phyloP scores from a whole-genome alignment of 1,140 invertebrate species.

The Leguminivora glycinivorella region DNA sequence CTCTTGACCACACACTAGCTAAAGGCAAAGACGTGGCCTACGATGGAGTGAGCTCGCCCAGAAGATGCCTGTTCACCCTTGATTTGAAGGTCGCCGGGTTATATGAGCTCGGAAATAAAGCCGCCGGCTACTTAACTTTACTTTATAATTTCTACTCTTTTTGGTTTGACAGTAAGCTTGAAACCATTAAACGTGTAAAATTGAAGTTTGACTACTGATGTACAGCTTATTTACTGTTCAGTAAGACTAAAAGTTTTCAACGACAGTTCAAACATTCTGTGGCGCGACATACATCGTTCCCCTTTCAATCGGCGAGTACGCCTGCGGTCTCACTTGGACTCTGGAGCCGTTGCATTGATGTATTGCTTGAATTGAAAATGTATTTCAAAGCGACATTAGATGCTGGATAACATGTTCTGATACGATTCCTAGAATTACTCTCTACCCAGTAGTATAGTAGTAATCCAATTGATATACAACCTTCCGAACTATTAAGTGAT shows the following conservation, averaged over 20 bases:
- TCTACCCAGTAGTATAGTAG: no score
- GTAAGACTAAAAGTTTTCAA: constrained; percentile 71
- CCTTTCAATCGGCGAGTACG: constrained; percentile 55
- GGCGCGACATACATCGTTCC: constrained; percentile 67
- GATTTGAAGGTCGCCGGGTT: no score
- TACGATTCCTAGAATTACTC: no score
- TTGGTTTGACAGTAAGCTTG: no score
- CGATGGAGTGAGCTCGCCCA: no score
- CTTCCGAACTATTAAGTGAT: not conserved
- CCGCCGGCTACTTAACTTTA: no score
- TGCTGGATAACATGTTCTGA: no score
- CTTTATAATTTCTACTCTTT: no score
- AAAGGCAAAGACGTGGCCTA: no score
- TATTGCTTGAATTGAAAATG: constrained; percentile 1
- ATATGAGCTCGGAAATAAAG: no score
- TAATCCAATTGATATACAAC: not conserved
- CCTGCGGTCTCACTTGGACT: constrained; percentile 42
- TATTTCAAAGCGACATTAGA: not conserved
- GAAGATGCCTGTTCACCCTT: no score
- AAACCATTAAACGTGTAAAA: not conserved
- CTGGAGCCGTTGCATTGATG: not conserved
- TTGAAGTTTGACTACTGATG: not conserved
- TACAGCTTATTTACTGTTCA: not conserved
- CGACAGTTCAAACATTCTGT: constrained; percentile 74
- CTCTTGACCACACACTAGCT: no score